Evolutionary conservation across 1,140 invertebrate genomes (phyloP).

Genomic region (Dendrolimus kikuchii): DNA sequence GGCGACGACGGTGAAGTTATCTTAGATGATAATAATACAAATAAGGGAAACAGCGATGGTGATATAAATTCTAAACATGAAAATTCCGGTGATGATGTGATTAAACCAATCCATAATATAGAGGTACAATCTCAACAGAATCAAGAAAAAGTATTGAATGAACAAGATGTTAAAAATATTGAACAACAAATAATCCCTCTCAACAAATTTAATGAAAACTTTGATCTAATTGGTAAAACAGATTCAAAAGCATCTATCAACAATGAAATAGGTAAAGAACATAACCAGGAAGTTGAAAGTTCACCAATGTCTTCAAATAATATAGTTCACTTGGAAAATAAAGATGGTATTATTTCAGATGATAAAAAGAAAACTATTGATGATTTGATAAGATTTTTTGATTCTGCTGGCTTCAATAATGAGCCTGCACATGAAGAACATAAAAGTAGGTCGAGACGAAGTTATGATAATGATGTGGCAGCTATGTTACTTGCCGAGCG

Average conservation of each 20-base stretch:
- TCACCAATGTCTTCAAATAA: neutral
- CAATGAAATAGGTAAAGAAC: slow-evolving; percentile 2
- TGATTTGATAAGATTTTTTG: slow-evolving; percentile 53
- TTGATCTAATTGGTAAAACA: neutral
- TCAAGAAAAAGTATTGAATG: slow-evolving; percentile 35
- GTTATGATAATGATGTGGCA: slow-evolving; percentile 35
- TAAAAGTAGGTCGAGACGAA: slow-evolving; percentile 30
- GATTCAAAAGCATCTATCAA: slow-evolving; percentile 7
- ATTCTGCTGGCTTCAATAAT: slow-evolving; percentile 36
- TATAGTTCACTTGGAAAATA: neutral
- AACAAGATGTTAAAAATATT: slow-evolving; percentile 47
- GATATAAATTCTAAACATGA: slow-evolving; percentile 21
- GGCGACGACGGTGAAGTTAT: slow-evolving; percentile 55
- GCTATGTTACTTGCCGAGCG: slow-evolving; percentile 28
- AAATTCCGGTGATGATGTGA: slow-evolving; percentile 30
- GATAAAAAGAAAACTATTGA: slow-evolving; percentile 53
- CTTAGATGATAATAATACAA: slow-evolving; percentile 12
- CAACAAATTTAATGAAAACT: slow-evolving; percentile 14
- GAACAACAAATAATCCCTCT: slow-evolving; percentile 63
- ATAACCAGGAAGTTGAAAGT: slow-evolving; percentile 8
- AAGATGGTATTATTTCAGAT: neutral
- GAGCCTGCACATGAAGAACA: slow-evolving; percentile 11
- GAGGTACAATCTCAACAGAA: slow-evolving; percentile 36
- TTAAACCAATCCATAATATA: slow-evolving; percentile 40
- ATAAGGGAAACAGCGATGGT: slow-evolving; percentile 21